phyloP scores from a whole-genome alignment of 35 echinoderm and acorn worm genomes.

The Apostichopus californicus region DNA sequence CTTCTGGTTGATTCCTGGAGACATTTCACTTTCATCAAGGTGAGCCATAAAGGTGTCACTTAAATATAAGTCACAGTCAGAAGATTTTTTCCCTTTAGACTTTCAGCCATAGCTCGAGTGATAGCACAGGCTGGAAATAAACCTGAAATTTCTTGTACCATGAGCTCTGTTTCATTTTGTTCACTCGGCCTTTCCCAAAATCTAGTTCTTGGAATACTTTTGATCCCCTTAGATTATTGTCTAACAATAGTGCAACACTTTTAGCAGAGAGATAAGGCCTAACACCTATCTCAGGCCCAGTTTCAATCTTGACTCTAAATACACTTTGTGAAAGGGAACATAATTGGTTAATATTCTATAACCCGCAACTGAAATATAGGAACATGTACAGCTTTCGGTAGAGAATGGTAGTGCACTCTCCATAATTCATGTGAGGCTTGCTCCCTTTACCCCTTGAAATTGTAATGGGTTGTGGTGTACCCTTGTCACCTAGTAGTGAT shows the following conservation, averaged over 20 bases:
- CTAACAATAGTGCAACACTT: not conserved
- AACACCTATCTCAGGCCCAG: not conserved
- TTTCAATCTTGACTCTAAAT: constrained; percentile 9
- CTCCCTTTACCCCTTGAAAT: not conserved
- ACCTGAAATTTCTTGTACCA: not conserved
- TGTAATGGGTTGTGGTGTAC: not conserved
- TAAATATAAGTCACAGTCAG: not conserved
- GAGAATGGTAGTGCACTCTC: constrained; percentile 3
- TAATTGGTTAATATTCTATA: not conserved
- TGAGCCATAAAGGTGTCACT: no score
- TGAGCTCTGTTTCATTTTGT: not conserved
- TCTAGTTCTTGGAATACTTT: not conserved
- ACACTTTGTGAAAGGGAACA: constrained; percentile 4
- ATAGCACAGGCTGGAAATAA: constrained; percentile 53
- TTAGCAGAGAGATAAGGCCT: not conserved
- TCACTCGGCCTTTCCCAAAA: not conserved
- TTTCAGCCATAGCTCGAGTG: constrained; percentile 36
- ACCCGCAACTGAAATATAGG: not conserved
- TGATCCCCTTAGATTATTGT: constrained; percentile 18
- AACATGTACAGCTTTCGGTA: not conserved
- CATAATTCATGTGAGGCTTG: not conserved
- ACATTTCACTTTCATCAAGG: not conserved
- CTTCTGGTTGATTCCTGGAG: not conserved
- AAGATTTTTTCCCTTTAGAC: not conserved
- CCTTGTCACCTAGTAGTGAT: not conserved